Conservation (phyloP, 2,797 vertebrate species). For the Odontamblyopus rebecca region DNA sequence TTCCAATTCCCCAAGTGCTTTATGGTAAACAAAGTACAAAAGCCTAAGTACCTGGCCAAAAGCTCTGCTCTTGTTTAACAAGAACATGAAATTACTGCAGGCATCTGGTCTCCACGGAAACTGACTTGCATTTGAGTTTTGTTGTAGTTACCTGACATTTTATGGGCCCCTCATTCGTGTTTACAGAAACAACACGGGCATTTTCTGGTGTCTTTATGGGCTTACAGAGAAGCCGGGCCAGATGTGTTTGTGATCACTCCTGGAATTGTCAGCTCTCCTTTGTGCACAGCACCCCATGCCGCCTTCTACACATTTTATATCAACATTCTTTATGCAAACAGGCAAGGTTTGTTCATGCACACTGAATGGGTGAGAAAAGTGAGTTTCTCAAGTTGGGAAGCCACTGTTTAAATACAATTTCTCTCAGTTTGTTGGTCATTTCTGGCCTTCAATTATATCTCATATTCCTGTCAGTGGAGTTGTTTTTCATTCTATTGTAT, state of each 20-base stretch:
- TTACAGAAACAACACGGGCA: conserved; percentile 74
- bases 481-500: not conserved
- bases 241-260: conserved; percentile 59
- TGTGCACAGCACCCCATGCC: not conserved
- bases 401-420: not conserved
- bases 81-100: conserved; percentile 51
- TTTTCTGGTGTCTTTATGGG: conserved; percentile 68
- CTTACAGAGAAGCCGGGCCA: conserved; percentile 63
- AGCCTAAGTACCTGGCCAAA: conserved; percentile 51
- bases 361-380: conserved; percentile 16
- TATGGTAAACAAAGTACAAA: conserved; percentile 55
- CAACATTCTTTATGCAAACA: conserved; percentile 2
- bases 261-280: conserved; percentile 40
- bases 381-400: not conserved
- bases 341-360: conserved; percentile 11
- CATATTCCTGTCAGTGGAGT: not conserved
- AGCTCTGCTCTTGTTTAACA: conserved; percentile 59
- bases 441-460: not conserved
- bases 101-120: conserved; percentile 68
- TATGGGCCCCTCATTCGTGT: conserved; percentile 69
- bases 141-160: conserved; percentile 82
- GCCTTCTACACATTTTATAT: not conserved
- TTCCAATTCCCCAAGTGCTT: conserved; percentile 42
- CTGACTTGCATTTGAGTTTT: conserved; percentile 62
- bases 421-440: not conserved